Percentiles rank a stretch among this genome's conserved stretches.
Conservation (phyloP, 2,888 invertebrate genomes). For the Drosophila neutralis region DNA sequence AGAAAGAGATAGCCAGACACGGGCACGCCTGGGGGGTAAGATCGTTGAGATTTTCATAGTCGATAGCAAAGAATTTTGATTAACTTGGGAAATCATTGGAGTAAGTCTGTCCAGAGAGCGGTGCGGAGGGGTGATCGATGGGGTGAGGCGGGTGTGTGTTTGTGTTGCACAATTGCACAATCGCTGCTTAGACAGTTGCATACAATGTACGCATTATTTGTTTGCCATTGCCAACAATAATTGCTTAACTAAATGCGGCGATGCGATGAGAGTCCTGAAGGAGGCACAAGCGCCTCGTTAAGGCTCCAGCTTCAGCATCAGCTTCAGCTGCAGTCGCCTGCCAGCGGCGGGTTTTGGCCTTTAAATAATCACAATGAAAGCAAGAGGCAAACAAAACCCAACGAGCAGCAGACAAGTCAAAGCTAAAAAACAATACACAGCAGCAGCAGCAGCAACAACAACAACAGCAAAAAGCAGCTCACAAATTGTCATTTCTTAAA, state of each 20-base stretch:
- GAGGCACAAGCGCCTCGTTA: constrained; percentile 75
- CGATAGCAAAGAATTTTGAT: constrained; percentile 79
- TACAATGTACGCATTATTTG: constrained; percentile 79
- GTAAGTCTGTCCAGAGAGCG: constrained; percentile 47
- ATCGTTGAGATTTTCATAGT: constrained; percentile 78
- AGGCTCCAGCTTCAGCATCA: constrained; percentile 19
- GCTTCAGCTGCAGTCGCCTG: constrained; percentile 8
- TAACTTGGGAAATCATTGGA: constrained; percentile 78
- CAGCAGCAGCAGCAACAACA: constrained; percentile 42
- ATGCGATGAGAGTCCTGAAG: constrained; percentile 55
- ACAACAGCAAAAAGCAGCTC: constrained; percentile 69
- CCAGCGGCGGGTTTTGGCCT: constrained; percentile 50
- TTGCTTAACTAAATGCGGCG: constrained; percentile 76
- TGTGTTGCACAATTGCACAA: constrained; percentile 28
- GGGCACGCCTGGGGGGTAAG: constrained; percentile 52
- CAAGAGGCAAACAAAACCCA: constrained; percentile 45
- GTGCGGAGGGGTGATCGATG: constrained; percentile 2
- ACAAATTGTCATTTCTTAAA: constrained; percentile 82
- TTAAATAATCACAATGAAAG: constrained; percentile 80
- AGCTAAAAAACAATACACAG: constrained; percentile 56
- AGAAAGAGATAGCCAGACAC: constrained; percentile 14
- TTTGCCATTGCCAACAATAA: constrained; percentile 78
- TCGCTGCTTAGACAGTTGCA: constrained; percentile 56
- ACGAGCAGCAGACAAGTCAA: constrained; percentile 50
- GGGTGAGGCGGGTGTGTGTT: not conserved